A percentile compares a stretch with the other conserved stretches of the same genome.
phyloP scores from a whole-genome alignment of 2,888 invertebrate species.

The Cheilosia scutellata region DNA sequence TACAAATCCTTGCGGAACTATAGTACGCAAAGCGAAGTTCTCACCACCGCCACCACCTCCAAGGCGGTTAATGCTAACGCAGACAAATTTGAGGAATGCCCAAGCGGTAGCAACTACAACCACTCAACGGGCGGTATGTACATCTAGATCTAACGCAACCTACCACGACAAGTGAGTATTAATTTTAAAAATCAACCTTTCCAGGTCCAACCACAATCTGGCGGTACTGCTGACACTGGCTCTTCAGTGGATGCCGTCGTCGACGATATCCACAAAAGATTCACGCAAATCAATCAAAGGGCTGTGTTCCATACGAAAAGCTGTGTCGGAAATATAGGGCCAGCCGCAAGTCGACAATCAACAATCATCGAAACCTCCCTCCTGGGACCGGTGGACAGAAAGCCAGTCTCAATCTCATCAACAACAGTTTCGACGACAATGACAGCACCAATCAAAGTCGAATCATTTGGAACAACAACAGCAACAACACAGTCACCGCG shows the following conservation, averaged over 20 bases:
- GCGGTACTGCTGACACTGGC: conserved; percentile 85
- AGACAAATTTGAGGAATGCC: conserved; percentile 80
- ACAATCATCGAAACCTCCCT: conserved; percentile 83
- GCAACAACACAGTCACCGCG: conserved; percentile 26
- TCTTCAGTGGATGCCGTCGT: conserved; percentile 83
- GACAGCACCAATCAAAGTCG: conserved; percentile 53
- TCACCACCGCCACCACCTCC: conserved; percentile 83
- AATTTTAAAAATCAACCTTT: background rate
- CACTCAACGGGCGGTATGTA: conserved; percentile 77
- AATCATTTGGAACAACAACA: conserved; percentile 32
- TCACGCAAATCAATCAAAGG: conserved; percentile 79
- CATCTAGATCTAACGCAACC: too few relatives aligned
- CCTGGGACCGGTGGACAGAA: conserved; percentile 81
- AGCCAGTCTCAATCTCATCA: conserved; percentile 81
- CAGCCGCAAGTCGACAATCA: conserved; percentile 79
- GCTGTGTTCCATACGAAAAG: conserved; percentile 81
- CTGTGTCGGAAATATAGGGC: conserved; percentile 77
- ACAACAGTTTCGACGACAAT: conserved; percentile 82
- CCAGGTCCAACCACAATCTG: conserved; percentile 81
- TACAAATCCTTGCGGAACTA: conserved; percentile 75
- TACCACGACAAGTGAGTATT: background rate
- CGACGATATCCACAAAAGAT: conserved; percentile 83
- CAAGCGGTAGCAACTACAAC: conserved; percentile 70
- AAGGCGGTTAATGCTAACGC: conserved; percentile 82
- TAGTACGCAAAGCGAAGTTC: conserved; percentile 76